These are phyloP conservation scores for Telmatochromis brachygnathus DNA, from an alignment of 2,113 vertebrate species.

Conservation along the genomic window DNA sequence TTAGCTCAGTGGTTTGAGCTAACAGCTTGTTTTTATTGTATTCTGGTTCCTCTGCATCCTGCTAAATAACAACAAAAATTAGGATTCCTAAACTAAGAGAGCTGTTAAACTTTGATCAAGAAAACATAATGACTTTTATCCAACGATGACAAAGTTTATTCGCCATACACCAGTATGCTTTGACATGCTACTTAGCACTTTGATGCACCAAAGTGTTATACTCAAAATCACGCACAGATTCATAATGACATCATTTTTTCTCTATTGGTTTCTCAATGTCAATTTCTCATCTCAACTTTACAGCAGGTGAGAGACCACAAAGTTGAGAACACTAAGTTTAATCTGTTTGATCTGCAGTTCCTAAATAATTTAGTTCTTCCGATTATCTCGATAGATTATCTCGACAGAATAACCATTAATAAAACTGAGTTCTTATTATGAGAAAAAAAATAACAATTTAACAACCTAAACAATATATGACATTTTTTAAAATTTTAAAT, in stretches of 20 bases:
- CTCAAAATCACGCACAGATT: not conserved
- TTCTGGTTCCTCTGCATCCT: not conserved
- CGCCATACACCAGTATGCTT: not conserved
- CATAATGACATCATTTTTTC: not conserved
- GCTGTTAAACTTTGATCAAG: not conserved
- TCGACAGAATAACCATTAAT: not conserved
- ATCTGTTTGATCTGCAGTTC: not conserved
- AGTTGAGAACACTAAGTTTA: not conserved
- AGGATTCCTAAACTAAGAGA: not conserved
- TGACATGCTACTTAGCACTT: not conserved
- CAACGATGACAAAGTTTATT: not conserved
- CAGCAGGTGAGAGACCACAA: not conserved
- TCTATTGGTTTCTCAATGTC: not conserved
- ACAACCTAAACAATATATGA: not conserved
- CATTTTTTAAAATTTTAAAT: not conserved
- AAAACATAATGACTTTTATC: not conserved
- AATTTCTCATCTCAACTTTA: not conserved
- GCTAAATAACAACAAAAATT: not conserved
- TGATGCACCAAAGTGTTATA: not conserved
- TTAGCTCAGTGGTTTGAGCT: not conserved
- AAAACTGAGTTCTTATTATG: not conserved
- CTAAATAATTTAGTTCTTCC: not conserved
- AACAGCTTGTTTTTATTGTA: not conserved
- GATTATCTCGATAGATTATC: not conserved
- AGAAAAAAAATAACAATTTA: not conserved